A percentile compares a stretch with the other conserved stretches of the same genome.
Evolutionary conservation across 53 echinoderm and acorn worm species (phyloP).

Genomic region (Holothuria scabra): DNA sequence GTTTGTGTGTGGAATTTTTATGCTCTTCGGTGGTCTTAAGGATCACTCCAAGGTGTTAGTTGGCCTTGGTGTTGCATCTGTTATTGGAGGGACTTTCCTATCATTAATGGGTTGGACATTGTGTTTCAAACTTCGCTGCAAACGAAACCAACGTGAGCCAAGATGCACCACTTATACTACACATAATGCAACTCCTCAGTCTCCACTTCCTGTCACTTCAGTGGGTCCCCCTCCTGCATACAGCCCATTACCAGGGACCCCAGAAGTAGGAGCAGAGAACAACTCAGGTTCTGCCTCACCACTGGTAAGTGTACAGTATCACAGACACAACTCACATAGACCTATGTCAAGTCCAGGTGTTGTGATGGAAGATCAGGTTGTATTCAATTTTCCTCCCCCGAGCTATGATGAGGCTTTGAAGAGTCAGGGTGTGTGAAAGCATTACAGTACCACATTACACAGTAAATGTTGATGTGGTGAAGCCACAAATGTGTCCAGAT

Average conservation of each 20-base stretch:
- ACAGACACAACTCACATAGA: no score
- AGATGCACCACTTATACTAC: background rate
- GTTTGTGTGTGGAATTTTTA: slow-evolving; percentile 17
- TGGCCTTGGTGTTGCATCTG: slow-evolving; percentile 5
- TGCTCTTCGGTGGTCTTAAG: slow-evolving; percentile 21
- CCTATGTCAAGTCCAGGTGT: no score
- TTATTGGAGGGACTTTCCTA: background rate
- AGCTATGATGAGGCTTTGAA: slow-evolving; percentile 16
- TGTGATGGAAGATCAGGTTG: background rate
- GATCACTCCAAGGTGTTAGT: background rate
- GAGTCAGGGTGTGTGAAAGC: background rate
- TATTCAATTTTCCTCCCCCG: background rate
- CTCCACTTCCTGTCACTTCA: background rate
- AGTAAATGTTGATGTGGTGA: no score
- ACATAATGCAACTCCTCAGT: background rate
- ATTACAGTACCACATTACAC: no score
- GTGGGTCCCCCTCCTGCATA: slow-evolving; percentile 19
- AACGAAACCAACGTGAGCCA: background rate
- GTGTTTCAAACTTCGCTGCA: slow-evolving; percentile 7
- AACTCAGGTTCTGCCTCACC: no score
- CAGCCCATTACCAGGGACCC: background rate
- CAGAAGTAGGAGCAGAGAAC: no score
- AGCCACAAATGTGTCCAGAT: no score
- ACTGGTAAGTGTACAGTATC: no score
- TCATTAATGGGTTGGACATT: slow-evolving; percentile 27